Evolutionary conservation across 2,888 invertebrate species (phyloP).

Genomic region (Drosophila leonis): DNA sequence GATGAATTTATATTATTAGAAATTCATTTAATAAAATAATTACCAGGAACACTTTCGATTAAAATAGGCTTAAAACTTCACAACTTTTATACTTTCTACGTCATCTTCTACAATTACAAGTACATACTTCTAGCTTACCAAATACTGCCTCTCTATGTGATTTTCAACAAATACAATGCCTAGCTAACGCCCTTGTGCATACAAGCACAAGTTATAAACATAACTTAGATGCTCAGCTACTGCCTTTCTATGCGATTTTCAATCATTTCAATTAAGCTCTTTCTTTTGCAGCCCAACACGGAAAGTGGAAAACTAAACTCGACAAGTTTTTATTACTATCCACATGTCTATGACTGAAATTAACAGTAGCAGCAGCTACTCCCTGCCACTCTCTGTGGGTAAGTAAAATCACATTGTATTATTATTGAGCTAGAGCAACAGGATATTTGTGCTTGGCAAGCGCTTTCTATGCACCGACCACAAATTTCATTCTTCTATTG

Average conservation of each 20-base stretch:
- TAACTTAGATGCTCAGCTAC: not conserved
- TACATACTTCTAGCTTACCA: not conserved
- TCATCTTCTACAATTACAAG: too few relatives aligned
- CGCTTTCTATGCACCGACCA: not conserved
- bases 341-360: not conserved
- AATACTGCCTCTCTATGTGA: not conserved
- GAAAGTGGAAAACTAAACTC: not conserved
- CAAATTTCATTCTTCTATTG: not conserved
- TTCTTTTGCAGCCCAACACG: too few relatives aligned
- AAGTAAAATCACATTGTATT: not conserved
- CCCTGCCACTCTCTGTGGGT: not conserved
- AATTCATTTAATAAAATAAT: too few relatives aligned
- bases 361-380: not conserved
- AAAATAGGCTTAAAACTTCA: too few relatives aligned
- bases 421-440: not conserved
- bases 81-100: too few relatives aligned
- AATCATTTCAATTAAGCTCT: not conserved
- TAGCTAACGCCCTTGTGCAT: too few relatives aligned
- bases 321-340: not conserved
- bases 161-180: not conserved
- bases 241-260: conserved; percentile 2
- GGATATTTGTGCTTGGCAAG: not conserved
- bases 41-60: too few relatives aligned
- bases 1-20: too few relatives aligned
- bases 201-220: too few relatives aligned